These are phyloP conservation scores for Serilophus lunatus DNA, from an alignment of 2,113 vertebrate species.

Conservation along the genomic window DNA sequence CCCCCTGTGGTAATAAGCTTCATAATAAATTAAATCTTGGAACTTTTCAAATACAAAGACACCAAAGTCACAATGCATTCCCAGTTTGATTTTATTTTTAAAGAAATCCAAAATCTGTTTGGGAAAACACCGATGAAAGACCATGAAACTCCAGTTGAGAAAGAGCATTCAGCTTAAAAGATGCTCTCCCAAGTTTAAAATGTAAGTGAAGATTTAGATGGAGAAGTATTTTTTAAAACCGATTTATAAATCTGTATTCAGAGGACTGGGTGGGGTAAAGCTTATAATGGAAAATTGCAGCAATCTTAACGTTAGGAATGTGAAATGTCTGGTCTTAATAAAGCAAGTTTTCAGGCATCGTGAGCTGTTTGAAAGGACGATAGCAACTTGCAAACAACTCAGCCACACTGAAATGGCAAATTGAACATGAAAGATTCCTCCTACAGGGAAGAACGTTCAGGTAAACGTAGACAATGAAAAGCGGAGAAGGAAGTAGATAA, in stretches of 20 bases:
- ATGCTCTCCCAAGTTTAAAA: neutral
- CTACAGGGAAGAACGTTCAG: neutral
- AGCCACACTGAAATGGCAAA: neutral
- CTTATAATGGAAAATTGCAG: constrained; percentile 57
- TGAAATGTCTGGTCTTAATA: constrained; percentile 60
- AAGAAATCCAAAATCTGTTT: neutral
- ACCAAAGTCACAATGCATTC: neutral
- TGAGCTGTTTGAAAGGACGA: neutral
- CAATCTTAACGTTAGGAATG: constrained; percentile 52
- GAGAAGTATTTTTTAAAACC: neutral
- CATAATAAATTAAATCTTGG: neutral
- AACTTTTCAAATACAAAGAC: neutral
- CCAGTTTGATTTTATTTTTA: neutral
- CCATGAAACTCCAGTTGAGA: neutral
- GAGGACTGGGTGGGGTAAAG: constrained; percentile 44
- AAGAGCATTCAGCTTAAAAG: neutral
- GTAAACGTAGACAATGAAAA: neutral
- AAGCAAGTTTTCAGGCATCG: constrained; percentile 7
- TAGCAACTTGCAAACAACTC: constrained; percentile 21
- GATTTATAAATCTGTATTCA: constrained; percentile 38
- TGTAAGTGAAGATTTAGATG: neutral
- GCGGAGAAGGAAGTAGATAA: neutral
- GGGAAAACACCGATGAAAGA: neutral
- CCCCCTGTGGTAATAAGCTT: neutral
- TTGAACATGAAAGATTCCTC: accelerated